Base-by-base conservation (phyloP, 2,888 invertebrate genomes). In the Leptinotarsa tumamoca region DNA sequence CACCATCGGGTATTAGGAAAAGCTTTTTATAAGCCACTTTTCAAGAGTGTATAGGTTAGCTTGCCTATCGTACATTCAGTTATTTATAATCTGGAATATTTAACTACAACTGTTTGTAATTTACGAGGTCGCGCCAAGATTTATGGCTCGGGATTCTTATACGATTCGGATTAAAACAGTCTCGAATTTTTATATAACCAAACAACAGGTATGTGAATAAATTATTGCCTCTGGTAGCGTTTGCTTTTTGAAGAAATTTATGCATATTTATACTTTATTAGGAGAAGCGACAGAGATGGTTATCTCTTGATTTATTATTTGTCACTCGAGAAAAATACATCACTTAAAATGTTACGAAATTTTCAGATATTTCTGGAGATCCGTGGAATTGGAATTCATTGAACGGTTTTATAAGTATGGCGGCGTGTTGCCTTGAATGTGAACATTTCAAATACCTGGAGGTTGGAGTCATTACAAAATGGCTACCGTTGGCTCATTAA, bases 71-170 rank as follows among this genome's bases (percentile, higher is more conserved):
- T 84, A 87, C 76, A 82, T 87, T 86, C 87, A 87, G 89, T 88
- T 89, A 89, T 89, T 89, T 89, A 89, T 89, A 89, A 89, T 89
- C 88, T 87, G 88, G 87, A 88, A 88, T 89, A 89, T 88, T 89
- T 88, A 87, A 88, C 87, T 88, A 88, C 89, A 88, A 88, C 88
- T 87, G 88, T 88, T 87, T 86, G 87, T 88, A 87, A 89, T 89
- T 89, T 89, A 89, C 89, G 89, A 89, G 89, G 89, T 89, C 89
- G 88, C 87, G 83, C 79, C 84, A 84, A 89, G 89, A 89, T 89
- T 89, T 89, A 89, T 89, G 85, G 87, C 85, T 80, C 86, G 84
- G 86, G 87, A 88, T 89, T 88, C 88, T 88, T 87, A 87, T 88
- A 87, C 87, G 87, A 87, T 88, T 88, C 87, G 88, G 88, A 88